phyloP scores from a whole-genome alignment of 1,140 invertebrate genomes.

The Lordiphosa collinella region DNA sequence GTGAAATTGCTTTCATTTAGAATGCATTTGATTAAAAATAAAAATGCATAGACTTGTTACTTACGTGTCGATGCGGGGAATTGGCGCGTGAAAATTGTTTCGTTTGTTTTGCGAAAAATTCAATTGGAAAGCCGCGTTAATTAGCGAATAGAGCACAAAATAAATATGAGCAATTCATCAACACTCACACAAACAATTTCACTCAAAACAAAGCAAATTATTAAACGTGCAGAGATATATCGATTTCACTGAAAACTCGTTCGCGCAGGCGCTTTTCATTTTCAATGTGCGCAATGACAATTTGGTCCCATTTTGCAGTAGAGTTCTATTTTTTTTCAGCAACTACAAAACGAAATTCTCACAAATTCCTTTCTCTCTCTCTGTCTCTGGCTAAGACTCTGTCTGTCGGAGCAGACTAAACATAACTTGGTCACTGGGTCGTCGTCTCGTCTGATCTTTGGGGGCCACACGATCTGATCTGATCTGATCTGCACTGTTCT shows the following conservation, averaged over 20 bases:
- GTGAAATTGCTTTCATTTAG: no score
- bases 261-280: conserved; percentile 59
- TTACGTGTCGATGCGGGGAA: conserved; percentile 60
- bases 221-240: conserved; percentile 52
- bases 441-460: conserved; percentile 58
- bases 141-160: conserved; percentile 47
- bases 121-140: conserved; percentile 73
- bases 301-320: conserved; percentile 13
- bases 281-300: conserved; percentile 58
- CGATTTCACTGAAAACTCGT: conserved; percentile 56
- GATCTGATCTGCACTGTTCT: conserved; percentile 3
- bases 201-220: conserved; percentile 53
- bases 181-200: conserved; percentile 38
- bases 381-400: not conserved
- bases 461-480: conserved; percentile 46
- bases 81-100: conserved; percentile 73
- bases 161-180: conserved; percentile 30
- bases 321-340: conserved; percentile 1
- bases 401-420: conserved; percentile 14
- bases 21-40: no score
- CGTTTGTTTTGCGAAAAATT: conserved; percentile 58
- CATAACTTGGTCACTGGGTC: conserved; percentile 73
- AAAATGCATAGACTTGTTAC: no score
- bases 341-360: conserved; percentile 11
- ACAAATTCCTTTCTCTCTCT: conserved; percentile 10